Evolutionary conservation across 92 coral and sea anemone genomes (phyloP).

Genomic region (Siderastrea radians): DNA sequence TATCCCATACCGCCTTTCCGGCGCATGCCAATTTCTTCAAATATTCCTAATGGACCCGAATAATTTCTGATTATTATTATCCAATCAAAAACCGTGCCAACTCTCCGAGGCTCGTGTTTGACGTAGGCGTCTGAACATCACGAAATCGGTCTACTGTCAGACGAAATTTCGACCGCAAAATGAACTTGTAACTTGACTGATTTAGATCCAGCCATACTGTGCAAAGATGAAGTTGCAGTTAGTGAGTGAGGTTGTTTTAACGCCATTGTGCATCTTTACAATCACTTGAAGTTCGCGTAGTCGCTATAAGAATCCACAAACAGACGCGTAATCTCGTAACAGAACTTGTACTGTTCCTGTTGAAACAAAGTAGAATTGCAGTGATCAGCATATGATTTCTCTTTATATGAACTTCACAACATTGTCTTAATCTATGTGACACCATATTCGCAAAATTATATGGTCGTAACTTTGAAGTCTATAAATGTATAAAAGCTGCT

Average conservation of each 20-base stretch:
- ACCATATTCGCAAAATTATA: too few species aligned
- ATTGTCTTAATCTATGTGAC: background rate
- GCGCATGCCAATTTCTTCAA: background rate
- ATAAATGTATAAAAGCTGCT: too few species aligned
- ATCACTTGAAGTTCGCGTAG: slow-evolving; percentile 80
- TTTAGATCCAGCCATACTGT: background rate
- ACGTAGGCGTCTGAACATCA: background rate
- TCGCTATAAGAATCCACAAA: slow-evolving; percentile 90
- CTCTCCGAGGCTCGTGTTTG: background rate
- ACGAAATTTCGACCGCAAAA: background rate
- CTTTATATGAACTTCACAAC: background rate
- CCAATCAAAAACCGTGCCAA: background rate
- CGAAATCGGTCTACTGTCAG: background rate
- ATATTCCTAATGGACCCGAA: background rate
- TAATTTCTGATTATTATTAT: background rate
- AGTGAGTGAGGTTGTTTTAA: background rate
- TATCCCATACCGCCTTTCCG: background rate
- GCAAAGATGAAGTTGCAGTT: background rate
- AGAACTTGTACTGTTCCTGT: slow-evolving; percentile 92
- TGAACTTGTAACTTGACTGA: background rate
- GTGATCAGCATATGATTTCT: too few species aligned
- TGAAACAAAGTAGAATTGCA: background rate
- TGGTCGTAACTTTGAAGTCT: too few species aligned
- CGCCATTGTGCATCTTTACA: background rate
- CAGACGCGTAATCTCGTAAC: slow-evolving; percentile 87